Base-by-base conservation (phyloP, 2,797 vertebrate genomes). In the Micromesistius poutassou region DNA sequence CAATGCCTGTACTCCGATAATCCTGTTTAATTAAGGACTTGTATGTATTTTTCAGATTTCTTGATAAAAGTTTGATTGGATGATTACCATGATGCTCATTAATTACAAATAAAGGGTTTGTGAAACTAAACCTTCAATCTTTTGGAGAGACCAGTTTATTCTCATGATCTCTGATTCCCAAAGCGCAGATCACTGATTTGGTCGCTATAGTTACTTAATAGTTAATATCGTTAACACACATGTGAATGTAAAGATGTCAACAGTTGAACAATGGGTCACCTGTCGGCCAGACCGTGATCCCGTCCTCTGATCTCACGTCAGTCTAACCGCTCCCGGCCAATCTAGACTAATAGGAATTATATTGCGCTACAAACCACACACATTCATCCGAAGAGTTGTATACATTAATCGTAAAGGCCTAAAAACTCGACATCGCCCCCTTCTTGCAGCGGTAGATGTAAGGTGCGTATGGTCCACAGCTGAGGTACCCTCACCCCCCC, bases 281-380 rank as follows among this genome's bases (percentile, higher is more conserved):
- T 90, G 88, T 85, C 81, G 81, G 28, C 28, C 79, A 81, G 84
- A 89, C 81, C 83, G 87, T 91, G 83, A 84, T 82, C 80, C 74
- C 30, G 28, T 1, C 22, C 74, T 71, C 73, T 71, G 70, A 68
- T 70, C 86, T 81, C 78, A 90, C 81, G 90, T 93, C 86, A 90
- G 74, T 14, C 1, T 72, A 25, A n/a, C 74, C 82, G 81, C 90
- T 85, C 87, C 89, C 72, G 5, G n/a, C 50, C 25, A 71, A 33
- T 42, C 19, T 16, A 1, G 55, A 30, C 5, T 55, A 1, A 0
- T 82, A 81, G 13, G 28, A 16, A 6, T 5, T 30, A 30, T 9
- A 28, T n/a, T 5, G 38, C 5, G 36, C n/a, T 28, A 9, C 4
- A 16, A 22, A 38, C 36, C 4, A 38, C n/a, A 73, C 72, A 35